Evolutionary conservation across 2,797 vertebrate genomes (phyloP).

Genomic region (Catostomus latipinnis): DNA sequence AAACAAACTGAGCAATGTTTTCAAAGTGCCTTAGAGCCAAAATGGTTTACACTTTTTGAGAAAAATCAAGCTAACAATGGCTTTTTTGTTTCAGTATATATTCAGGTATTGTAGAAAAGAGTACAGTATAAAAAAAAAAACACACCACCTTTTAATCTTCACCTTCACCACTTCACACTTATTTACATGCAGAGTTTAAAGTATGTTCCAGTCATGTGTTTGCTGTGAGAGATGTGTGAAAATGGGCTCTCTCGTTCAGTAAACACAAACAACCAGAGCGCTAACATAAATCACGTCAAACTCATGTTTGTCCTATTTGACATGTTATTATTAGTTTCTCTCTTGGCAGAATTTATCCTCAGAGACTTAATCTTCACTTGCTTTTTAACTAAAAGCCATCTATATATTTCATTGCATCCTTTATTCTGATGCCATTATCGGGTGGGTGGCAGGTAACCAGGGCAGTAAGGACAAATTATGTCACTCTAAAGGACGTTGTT

Average conservation of each 20-base stretch:
- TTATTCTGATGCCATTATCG: slow-evolving; percentile 43
- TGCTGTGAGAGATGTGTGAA: slow-evolving; percentile 16
- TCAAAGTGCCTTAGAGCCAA: background rate
- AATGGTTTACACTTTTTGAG: background rate
- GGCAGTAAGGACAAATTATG: slow-evolving; percentile 33
- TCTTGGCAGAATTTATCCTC: slow-evolving; percentile 50
- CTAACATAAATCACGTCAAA: slow-evolving; percentile 42
- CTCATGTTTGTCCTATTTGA: slow-evolving; percentile 48
- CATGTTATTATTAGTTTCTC: slow-evolving; percentile 60
- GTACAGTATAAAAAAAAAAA: background rate
- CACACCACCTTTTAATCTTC: background rate
- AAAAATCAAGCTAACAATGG: too few species aligned
- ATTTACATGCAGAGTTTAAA: slow-evolving; percentile 21
- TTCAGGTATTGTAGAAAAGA: too few species aligned
- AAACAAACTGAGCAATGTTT: too few species aligned
- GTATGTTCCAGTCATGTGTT: slow-evolving; percentile 16
- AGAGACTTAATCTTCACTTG: slow-evolving; percentile 39
- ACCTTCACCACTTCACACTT: background rate
- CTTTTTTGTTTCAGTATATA: too few species aligned
- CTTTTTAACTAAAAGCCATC: slow-evolving; percentile 55
- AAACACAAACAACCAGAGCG: slow-evolving; percentile 18
- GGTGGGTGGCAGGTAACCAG: slow-evolving; percentile 26
- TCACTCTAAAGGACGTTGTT: slow-evolving; percentile 21
- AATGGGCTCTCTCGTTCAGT: slow-evolving; percentile 3
- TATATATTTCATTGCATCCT: slow-evolving; percentile 41